Base-by-base conservation (phyloP, 2,888 invertebrate genomes). In the Rhodophaea formosa region DNA sequence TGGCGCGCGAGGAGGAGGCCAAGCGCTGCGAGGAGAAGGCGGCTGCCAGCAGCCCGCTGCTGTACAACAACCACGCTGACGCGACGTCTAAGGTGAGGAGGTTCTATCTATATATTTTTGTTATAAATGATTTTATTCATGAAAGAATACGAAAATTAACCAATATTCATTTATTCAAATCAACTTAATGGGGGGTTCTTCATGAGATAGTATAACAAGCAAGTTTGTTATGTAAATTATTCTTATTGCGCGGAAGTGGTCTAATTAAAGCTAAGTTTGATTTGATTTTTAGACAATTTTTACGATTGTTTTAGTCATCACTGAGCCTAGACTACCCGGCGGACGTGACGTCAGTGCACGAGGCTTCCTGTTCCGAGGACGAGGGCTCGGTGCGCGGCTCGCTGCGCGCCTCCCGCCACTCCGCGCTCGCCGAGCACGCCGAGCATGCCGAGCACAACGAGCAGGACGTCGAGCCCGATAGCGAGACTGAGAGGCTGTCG, bases 401-500 rank as follows among this genome's bases (percentile, higher is more conserved):
- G 56, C 61, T 54, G 63, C 61, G 39, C 12, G 12, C 65, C 60
- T 39, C 62, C 45, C 54, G 61, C 61, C 45, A 63, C 39, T 39
- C 61, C 39, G 65, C 58, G 53, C 58, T 47, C 47, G 60, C 56
- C 53, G 72, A 65, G 57, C 65, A 87, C 52, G 86, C 92, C 53
- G 95, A 95, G 71, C 95, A 95, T 69, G 95, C 95, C 72, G 95
- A 95, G 74, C 66, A 64, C 45, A 68, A 67, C 29, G 74, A 67
- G 58, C 66, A 61, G 73, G 92, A 89, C 42, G 86, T 92, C 47
- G 96, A 95, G 72, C 95, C 95, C 66, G 96, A 96, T 76, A 96
- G 96, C 76, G 96, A 97, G 80, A 95, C 95, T 53, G 97, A 97
- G 84, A 94, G 96, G 68, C 83, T 96, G 57, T 96, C 96, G 15